Conservation (phyloP, 2,888 invertebrate species). For the Drosophila rubida region DNA sequence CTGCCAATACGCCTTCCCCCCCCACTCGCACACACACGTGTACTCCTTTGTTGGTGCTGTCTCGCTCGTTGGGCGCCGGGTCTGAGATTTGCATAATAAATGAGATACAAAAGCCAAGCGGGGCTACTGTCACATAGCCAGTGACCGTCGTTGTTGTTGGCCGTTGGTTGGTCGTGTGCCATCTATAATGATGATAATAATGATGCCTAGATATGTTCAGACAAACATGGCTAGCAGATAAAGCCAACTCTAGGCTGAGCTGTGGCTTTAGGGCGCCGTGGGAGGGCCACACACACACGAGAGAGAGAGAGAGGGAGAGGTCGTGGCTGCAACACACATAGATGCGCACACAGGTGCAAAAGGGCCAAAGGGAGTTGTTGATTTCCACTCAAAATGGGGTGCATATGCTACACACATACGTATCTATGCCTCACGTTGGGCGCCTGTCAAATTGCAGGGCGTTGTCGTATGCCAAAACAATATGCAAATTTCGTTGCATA, state of each 20-base stretch:
- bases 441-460: constrained; percentile 6
- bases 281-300: background rate
- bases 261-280: no score
- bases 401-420: constrained; percentile 46
- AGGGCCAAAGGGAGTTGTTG: constrained; percentile 47
- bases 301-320: background rate
- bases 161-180: constrained; percentile 53
- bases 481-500: constrained; percentile 80
- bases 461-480: constrained; percentile 60
- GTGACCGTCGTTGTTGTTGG: constrained; percentile 16
- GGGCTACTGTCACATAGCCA: constrained; percentile 75
- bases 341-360: constrained; percentile 52
- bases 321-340: background rate
- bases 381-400: constrained; percentile 48
- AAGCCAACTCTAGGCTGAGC: constrained; percentile 22
- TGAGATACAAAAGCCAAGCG: constrained; percentile 78
- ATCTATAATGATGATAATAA: constrained; percentile 77
- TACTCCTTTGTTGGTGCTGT: background rate
- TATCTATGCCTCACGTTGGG: constrained; percentile 1
- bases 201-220: constrained; percentile 65
- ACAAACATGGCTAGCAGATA: constrained; percentile 40
- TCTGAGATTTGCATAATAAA: constrained; percentile 76
- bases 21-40: no score
- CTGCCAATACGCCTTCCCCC: background rate
- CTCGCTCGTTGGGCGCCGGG: constrained; percentile 1